A percentile compares a stretch with the other conserved stretches of the same genome.
phyloP scores from a whole-genome alignment of 2,888 invertebrate genomes.

The Meliscaeva auricollis region DNA sequence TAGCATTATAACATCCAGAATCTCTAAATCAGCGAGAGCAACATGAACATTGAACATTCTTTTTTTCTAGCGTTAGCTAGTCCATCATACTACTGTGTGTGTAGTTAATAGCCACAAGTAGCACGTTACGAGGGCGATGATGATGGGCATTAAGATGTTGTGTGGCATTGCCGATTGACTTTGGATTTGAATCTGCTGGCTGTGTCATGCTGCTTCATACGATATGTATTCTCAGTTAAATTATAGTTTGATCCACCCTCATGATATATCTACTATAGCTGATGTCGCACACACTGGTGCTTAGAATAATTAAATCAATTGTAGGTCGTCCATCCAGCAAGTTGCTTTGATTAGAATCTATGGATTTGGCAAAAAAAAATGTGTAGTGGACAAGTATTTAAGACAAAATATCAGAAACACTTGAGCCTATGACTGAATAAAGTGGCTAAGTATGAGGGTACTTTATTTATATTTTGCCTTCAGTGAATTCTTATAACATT shows the following conservation, averaged over 20 bases:
- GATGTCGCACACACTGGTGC: slow-evolving; percentile 25
- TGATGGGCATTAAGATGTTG: slow-evolving; percentile 67
- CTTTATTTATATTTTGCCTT: too few relatives aligned
- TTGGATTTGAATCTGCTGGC: slow-evolving; percentile 59
- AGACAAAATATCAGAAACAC: slow-evolving; percentile 9
- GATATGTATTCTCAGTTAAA: slow-evolving; percentile 25
- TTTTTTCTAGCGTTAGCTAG: slow-evolving; percentile 39
- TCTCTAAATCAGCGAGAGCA: not conserved
- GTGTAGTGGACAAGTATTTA: not conserved
- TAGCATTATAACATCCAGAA: not conserved
- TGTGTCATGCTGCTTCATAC: slow-evolving; percentile 17
- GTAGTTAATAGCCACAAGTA: slow-evolving; percentile 50
- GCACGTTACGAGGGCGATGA: slow-evolving; percentile 54
- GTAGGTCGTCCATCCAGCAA: slow-evolving; percentile 26
- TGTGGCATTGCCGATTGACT: slow-evolving; percentile 63
- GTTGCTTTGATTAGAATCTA: slow-evolving; percentile 58
- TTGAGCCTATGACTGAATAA: not conserved
- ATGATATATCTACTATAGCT: too few relatives aligned
- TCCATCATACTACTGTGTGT: not conserved
- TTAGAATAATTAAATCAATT: slow-evolving; percentile 65
- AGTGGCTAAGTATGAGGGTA: too few relatives aligned
- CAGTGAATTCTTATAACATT: too few relatives aligned
- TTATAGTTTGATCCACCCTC: slow-evolving; percentile 53
- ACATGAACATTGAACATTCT: slow-evolving; percentile 10
- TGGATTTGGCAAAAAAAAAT: slow-evolving; percentile 38